Conservation (phyloP, 2,113 vertebrate species). For the Notothenia rossii region DNA sequence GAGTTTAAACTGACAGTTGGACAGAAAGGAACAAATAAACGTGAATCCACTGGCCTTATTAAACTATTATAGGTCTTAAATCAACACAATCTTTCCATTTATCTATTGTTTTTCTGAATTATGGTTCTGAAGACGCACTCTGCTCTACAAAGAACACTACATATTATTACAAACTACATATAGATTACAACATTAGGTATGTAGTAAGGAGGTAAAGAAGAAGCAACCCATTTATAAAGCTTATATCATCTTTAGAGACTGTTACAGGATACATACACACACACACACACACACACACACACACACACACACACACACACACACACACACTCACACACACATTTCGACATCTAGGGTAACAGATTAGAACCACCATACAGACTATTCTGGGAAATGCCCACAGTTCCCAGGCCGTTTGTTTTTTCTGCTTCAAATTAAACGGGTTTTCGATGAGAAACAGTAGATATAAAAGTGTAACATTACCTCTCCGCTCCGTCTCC, state of each 20-base stretch:
- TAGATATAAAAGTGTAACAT: constrained; percentile 36
- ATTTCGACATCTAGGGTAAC: constrained; percentile 7
- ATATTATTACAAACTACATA: background rate
- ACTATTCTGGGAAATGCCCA: constrained; percentile 25
- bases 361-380: constrained; percentile 24
- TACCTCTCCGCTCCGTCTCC: constrained; percentile 65
- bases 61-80: background rate
- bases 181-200: background rate
- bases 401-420: constrained; percentile 18
- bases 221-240: background rate
- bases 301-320: background rate
- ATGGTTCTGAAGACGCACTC: background rate
- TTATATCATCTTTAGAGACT: constrained; percentile 2
- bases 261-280: background rate
- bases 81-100: background rate
- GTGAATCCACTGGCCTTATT: background rate
- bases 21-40: background rate
- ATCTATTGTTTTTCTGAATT: background rate
- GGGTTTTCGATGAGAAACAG: constrained; percentile 6
- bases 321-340: constrained; percentile 7
- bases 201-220: background rate
- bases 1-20: background rate
- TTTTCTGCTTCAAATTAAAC: background rate
- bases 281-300: constrained; percentile 14
- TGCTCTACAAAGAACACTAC: background rate